Evolutionary conservation across 2,113 vertebrate genomes (phyloP), one percentile per base, ranked within the genome.

Genomic region (Callocephalon fimbriatum): DNA sequence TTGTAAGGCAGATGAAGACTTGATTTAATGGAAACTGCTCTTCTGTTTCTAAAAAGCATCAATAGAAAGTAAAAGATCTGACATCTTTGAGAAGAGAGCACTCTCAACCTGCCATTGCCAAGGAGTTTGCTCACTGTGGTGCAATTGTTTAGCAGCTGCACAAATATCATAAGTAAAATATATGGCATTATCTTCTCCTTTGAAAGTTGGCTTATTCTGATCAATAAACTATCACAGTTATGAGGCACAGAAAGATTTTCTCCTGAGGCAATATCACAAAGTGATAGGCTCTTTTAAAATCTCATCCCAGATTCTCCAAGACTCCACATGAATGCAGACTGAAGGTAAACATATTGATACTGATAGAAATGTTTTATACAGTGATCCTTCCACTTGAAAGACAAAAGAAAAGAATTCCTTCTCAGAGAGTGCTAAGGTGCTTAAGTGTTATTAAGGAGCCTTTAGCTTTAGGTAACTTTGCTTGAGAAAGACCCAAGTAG

Each of bases 161-260:
- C 47, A 67, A 83, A 50, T 23, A 89, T 32, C 6, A 0, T 63
- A 93, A 75, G 66, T 85, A 74, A 95, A 96, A 97, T 76, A 22
- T 65, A 87, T 67, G 65, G 54, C 42, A 67, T 86, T 68, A 59
- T 80, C 63, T 88, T 73, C 40, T 95, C 20, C 48, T 90, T 65
- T 77, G 70, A 86, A 91, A 66, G 47, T 2, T 81, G 35, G 7
- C 31, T 90, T 50, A 56, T 38, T 87, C 85, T 92, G 66, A 96
- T 93, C 95, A 94, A 96, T 81, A 94, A 97, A 58, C 72, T 85
- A 93, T 90, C 22, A 78, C 61, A 58, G 50, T 86, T 82, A 73
- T 4, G 45, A 93, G 23, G 67, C 47, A 31, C 29, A 40, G 74
- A 94, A 90, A 80, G 47, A 61, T 77, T 61, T 62, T 93, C 26